Conservation (phyloP, 2,888 invertebrate species). For the Tetragnatha montana region DNA sequence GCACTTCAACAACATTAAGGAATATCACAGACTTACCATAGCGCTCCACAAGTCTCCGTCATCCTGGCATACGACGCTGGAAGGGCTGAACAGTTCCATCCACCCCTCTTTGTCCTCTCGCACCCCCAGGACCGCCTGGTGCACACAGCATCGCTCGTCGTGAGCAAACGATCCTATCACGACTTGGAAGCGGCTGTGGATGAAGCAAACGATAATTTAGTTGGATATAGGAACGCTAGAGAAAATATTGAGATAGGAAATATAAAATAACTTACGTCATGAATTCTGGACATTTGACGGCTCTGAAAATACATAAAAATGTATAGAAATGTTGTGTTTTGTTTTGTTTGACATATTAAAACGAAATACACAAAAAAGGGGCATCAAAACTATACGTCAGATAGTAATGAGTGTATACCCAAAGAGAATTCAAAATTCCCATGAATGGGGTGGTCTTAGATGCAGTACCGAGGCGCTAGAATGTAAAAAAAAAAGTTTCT, state of each 20-base stretch:
- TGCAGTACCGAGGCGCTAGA: background rate
- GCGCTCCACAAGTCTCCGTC: constrained; percentile 84
- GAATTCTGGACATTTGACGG: constrained; percentile 81
- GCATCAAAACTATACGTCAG: background rate
- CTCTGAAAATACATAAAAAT: constrained; percentile 73
- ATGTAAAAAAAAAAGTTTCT: no score
- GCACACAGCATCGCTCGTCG: constrained; percentile 84
- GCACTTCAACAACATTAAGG: background rate
- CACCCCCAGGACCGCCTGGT: constrained; percentile 82
- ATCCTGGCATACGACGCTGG: constrained; percentile 81
- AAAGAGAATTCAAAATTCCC: no score
- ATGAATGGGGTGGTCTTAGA: background rate
- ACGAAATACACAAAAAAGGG: background rate
- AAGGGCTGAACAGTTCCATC: constrained; percentile 82
- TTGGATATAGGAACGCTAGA: background rate
- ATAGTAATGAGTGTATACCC: background rate
- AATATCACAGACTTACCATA: constrained; percentile 80
- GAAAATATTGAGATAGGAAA: background rate
- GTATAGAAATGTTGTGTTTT: background rate
- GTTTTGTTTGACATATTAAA: background rate
- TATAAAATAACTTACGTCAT: constrained; percentile 78
- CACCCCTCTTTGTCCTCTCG: constrained; percentile 85
- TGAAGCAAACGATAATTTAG: background rate
- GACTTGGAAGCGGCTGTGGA: constrained; percentile 59
- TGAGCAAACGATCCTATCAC: constrained; percentile 67